Evolutionary conservation across 1,140 invertebrate genomes (phyloP).

Genomic region (Lasioglossum albipes): DNA sequence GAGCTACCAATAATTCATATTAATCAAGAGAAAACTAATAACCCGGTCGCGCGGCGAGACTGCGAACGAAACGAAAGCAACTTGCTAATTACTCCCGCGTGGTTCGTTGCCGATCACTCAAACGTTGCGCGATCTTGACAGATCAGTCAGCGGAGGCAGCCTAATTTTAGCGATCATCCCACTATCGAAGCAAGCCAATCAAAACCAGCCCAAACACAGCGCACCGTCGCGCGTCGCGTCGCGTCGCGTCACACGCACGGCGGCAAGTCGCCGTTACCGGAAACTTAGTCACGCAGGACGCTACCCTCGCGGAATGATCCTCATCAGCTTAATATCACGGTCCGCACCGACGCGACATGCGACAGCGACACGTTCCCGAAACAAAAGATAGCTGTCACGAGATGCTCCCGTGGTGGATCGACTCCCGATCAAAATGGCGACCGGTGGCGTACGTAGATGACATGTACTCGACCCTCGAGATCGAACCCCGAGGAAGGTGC

Average conservation of each 20-base stretch:
- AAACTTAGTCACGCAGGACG: not conserved
- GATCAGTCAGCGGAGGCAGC: conserved; percentile 37
- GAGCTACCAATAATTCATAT: too few relatives aligned
- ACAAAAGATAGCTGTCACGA: too few relatives aligned
- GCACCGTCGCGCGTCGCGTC: conserved; percentile 8
- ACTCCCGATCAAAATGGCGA: conserved; percentile 17
- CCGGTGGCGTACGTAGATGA: not conserved
- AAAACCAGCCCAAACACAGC: not conserved
- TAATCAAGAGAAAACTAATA: too few relatives aligned
- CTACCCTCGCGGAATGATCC: too few relatives aligned
- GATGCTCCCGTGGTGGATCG: too few relatives aligned
- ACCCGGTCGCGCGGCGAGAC: too few relatives aligned
- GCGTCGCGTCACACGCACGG: not conserved
- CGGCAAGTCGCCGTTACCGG: conserved; percentile 22
- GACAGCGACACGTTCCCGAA: too few relatives aligned
- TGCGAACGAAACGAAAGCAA: not conserved
- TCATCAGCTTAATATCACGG: too few relatives aligned
- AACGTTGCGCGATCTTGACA: conserved; percentile 35
- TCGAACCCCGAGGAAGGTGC: not conserved
- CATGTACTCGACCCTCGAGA: not conserved
- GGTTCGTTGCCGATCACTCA: conserved; percentile 11
- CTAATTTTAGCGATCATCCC: conserved; percentile 57
- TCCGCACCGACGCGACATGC: too few relatives aligned
- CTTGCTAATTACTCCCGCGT: conserved; percentile 1
- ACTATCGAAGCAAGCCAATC: conserved; percentile 42